These are phyloP conservation scores for Rhysida immarginata DNA, from an alignment of 1,140 invertebrate species.

Conservation along the genomic window DNA sequence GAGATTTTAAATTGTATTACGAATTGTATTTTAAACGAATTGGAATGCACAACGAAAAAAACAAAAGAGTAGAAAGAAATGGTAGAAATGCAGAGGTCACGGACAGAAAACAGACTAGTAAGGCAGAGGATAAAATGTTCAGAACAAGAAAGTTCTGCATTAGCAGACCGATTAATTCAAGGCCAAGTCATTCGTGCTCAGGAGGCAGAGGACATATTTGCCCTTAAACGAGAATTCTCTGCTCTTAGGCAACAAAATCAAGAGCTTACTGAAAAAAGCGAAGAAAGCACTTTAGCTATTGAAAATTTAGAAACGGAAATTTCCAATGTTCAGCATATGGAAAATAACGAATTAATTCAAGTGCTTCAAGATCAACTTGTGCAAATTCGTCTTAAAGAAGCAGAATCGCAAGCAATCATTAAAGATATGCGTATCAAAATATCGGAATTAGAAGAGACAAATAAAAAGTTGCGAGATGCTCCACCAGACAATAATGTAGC, in stretches of 20 bases:
- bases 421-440: constrained; percentile 63
- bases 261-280: constrained; percentile 59
- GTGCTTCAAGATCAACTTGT: constrained; percentile 84
- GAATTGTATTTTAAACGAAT: no score
- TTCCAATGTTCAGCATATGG: neutral
- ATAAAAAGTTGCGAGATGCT: constrained; percentile 70
- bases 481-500: constrained; percentile 84
- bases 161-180: constrained; percentile 81
- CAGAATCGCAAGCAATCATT: constrained; percentile 73
- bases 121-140: constrained; percentile 85
- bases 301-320: constrained; percentile 34
- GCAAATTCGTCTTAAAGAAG: constrained; percentile 69
- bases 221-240: constrained; percentile 49
- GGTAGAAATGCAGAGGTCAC: constrained; percentile 79
- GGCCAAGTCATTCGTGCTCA: constrained; percentile 93
- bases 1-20: no score
- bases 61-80: constrained; percentile 98
- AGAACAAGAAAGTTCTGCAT: constrained; percentile 46
- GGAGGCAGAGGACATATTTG: constrained; percentile 42
- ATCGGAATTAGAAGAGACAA: constrained; percentile 80
- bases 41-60: constrained; percentile 91
- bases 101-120: constrained; percentile 87
- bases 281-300: constrained; percentile 32
- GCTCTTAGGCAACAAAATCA: constrained; percentile 54
- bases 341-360: constrained; percentile 74